A percentile compares a stretch with the other conserved stretches of the same genome.
Evolutionary conservation across 2,113 vertebrate species (phyloP).

Genomic region (Atractosteus spatula): DNA sequence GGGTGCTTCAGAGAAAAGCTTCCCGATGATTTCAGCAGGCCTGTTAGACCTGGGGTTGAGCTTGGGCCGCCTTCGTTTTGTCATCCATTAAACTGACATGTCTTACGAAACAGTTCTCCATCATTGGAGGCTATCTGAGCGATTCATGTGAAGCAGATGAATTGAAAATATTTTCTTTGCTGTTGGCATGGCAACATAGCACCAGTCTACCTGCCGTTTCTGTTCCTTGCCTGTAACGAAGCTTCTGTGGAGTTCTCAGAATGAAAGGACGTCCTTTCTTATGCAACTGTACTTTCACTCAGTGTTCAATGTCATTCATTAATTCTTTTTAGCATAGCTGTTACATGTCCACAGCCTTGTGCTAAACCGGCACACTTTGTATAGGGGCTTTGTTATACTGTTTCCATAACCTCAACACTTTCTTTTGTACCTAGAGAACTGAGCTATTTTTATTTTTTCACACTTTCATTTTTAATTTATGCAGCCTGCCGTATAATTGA

Average conservation of each 20-base stretch:
- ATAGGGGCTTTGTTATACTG: too few species aligned
- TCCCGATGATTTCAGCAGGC: neutral
- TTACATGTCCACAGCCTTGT: too few species aligned
- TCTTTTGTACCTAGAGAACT: too few species aligned
- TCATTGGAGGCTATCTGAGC: constrained; percentile 28
- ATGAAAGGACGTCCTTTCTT: constrained; percentile 5
- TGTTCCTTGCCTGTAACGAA: constrained; percentile 5
- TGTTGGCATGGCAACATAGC: constrained; percentile 65
- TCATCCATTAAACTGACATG: constrained; percentile 15
- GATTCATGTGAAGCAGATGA: constrained; percentile 45
- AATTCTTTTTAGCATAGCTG: too few species aligned
- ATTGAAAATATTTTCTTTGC: constrained; percentile 40
- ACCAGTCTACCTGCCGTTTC: constrained; percentile 45
- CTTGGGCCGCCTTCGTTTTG: neutral
- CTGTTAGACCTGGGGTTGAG: neutral
- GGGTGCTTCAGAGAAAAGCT: neutral
- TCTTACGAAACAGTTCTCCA: constrained; percentile 12
- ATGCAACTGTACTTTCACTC: neutral
- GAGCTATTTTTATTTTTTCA: too few species aligned
- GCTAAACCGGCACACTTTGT: too few species aligned
- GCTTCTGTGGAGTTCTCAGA: constrained; percentile 12
- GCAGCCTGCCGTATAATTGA: too few species aligned
- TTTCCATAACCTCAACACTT: too few species aligned
- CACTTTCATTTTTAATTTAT: too few species aligned
- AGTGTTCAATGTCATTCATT: neutral